Evolutionary conservation across 2,113 vertebrate species (phyloP).

Genomic region (Hippotragus niger): DNA sequence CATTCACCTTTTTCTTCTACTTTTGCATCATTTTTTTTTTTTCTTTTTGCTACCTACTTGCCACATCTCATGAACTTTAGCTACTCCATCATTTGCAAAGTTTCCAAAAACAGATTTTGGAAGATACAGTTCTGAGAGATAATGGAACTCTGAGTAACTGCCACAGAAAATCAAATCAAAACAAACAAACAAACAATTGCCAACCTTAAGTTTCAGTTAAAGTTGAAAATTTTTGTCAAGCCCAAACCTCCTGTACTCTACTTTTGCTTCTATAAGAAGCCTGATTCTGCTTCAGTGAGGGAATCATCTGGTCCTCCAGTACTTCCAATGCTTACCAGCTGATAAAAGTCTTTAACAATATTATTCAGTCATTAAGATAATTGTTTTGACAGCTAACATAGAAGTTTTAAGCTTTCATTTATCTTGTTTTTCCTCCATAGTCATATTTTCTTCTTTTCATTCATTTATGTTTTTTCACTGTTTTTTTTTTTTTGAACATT

Average conservation of each 20-base stretch:
- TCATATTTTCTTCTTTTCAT: neutral
- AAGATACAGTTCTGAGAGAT: neutral
- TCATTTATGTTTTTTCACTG: neutral
- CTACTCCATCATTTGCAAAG: neutral
- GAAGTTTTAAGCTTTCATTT: neutral
- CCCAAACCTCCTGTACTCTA: no score
- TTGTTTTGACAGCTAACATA: neutral
- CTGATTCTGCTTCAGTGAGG: fast-evolving
- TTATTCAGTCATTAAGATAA: neutral
- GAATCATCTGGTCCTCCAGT: neutral
- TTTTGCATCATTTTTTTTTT: neutral
- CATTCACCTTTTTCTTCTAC: neutral
- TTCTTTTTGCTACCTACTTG: neutral
- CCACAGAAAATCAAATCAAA: neutral
- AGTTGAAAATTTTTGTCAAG: neutral
- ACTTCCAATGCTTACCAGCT: neutral
- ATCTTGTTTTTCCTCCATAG: neutral
- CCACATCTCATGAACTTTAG: neutral
- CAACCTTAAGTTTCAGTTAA: neutral
- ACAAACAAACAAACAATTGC: neutral
- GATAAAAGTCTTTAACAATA: neutral
- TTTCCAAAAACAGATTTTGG: neutral
- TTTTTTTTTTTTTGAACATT: neutral
- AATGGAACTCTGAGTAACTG: neutral
- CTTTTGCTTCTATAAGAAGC: neutral